Conservation (phyloP, 2,888 invertebrate species). For the Brachyptera putata region DNA sequence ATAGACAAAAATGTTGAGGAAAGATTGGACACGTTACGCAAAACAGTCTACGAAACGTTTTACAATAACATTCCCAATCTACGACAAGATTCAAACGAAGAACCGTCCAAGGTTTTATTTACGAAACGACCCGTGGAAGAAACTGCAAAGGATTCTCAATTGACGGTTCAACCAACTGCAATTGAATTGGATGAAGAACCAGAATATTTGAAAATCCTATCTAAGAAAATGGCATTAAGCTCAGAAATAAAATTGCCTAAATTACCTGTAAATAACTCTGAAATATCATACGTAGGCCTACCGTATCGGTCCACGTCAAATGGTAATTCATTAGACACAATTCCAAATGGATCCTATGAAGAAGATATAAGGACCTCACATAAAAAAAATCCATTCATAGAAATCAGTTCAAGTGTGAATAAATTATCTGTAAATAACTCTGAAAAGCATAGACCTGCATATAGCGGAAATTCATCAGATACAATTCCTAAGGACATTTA, state of each 20-base stretch:
- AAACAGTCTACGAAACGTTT: constrained; percentile 4
- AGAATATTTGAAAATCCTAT: too few species aligned
- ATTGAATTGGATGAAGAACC: background rate
- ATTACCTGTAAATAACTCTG: too few species aligned
- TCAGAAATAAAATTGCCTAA: too few species aligned
- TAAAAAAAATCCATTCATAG: too few species aligned
- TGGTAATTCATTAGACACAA: too few species aligned
- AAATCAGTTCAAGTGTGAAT: too few species aligned
- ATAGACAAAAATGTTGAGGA: background rate
- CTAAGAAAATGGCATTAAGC: too few species aligned
- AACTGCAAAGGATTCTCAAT: background rate
- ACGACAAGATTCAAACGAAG: background rate
- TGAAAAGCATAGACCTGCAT: background rate
- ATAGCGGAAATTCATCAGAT: too few species aligned
- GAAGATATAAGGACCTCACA: background rate
- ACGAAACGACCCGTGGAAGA: too few species aligned
- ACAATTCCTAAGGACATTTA: too few species aligned
- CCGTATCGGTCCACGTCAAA: background rate
- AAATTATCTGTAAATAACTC: too few species aligned
- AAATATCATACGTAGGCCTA: background rate
- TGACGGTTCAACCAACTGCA: background rate
- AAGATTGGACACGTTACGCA: background rate
- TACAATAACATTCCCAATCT: background rate
- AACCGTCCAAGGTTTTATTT: background rate
- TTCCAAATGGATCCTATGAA: too few species aligned